Conservation (phyloP, 2,888 invertebrate species). For the Tetragonisca angustula region DNA sequence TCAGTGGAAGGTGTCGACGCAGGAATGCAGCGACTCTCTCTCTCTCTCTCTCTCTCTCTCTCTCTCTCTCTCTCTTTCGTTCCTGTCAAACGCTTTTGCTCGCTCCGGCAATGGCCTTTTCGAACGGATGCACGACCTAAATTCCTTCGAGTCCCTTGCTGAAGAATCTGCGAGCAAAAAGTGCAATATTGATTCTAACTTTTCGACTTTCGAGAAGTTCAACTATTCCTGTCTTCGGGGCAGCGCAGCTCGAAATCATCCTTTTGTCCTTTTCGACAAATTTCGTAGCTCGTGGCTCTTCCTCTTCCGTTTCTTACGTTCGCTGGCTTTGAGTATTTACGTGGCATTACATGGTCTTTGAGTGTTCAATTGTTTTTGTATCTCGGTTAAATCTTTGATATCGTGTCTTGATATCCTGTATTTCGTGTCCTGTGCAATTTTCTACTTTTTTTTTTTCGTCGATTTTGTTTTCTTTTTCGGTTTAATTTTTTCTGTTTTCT, state of each 20-base stretch:
- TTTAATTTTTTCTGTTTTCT: too few species aligned
- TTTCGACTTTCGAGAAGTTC: slow-evolving; percentile 18
- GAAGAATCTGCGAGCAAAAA: slow-evolving; percentile 22
- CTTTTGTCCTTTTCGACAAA: background rate
- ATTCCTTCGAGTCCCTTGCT: slow-evolving; percentile 2
- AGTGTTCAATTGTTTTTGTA: too few species aligned
- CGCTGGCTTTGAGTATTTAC: too few species aligned
- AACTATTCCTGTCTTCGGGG: background rate
- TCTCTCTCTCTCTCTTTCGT: slow-evolving; percentile 3
- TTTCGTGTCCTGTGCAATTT: too few species aligned
- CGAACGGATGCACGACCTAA: slow-evolving; percentile 40
- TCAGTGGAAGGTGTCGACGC: slow-evolving; percentile 5
- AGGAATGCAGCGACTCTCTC: slow-evolving; percentile 34
- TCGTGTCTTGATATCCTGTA: too few species aligned
- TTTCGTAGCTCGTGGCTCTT: too few species aligned
- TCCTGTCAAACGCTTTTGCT: slow-evolving; percentile 20
- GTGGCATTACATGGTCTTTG: too few species aligned
- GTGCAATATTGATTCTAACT: slow-evolving; percentile 30
- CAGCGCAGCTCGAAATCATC: background rate
- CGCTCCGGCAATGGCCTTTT: slow-evolving; percentile 33
- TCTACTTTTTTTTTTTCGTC: too few species aligned
- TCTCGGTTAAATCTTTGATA: too few species aligned
- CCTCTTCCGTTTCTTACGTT: too few species aligned
- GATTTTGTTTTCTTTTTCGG: too few species aligned
- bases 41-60: too few species aligned